Evolutionary conservation across 2,888 invertebrate species (phyloP), one percentile per base, ranked within the genome.

Genomic region (Trisateles emortualis): DNA sequence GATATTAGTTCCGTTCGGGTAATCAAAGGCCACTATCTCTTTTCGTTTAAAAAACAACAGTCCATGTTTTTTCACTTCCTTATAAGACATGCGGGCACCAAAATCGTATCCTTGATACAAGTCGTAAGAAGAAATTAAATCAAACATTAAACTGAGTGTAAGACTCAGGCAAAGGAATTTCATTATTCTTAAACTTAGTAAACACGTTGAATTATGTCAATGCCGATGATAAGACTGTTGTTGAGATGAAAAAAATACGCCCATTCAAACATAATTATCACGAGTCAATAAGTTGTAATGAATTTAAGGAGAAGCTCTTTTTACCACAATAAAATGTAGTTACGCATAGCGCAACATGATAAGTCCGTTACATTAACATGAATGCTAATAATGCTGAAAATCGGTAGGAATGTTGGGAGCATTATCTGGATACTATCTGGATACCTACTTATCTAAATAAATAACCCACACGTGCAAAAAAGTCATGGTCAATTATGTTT

Each of bases 31-130:
- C 6, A 79, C 49, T 2, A 53, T 62, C 50, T 66, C 67, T n/a
- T 72, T 56, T 29, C 83, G 59, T 56, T 64, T 77, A 33, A 81
- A 77, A 57, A 83, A 83, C 9, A 81, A 26, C 2, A 84, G 45
- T 2, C 82, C 83, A 10, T 78, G 76, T 49, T 81, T 82, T 47
- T 84, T 83, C 33, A 84, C 78, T 68, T 83, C 74, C 6, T 11
- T 59, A 19, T 81, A 83, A 0, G 83, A 76, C 83, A 83, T 84
- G 9, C 83, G 73, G 1, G 74, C 69, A 13, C 79, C 77, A 52
- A 81, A 84, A 38, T 79, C 74, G 10, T 72, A 26, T 3, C 83
- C 83, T 42, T 61, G 39, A 19, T 54, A 69, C 1, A 73, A 50
- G 58, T 76, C 76, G 44, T 44, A 46, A 1, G 63, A 59, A 33